Evolutionary conservation across 2,113 vertebrate genomes (phyloP).

Genomic region (Myrmecophaga tridactyla): DNA sequence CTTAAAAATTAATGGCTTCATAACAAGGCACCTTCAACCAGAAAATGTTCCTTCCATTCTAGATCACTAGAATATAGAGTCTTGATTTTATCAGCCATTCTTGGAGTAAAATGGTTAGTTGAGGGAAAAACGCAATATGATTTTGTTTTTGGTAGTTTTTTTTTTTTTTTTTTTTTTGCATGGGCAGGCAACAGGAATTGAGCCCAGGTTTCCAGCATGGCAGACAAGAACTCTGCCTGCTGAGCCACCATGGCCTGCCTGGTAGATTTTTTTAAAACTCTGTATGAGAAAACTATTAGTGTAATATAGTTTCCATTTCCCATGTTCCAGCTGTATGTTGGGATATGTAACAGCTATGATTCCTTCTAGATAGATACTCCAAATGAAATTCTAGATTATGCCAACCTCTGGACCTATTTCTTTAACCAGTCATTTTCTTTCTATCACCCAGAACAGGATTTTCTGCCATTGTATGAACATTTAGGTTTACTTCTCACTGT

Average conservation of each 20-base stretch:
- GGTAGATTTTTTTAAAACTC: too few relatives aligned
- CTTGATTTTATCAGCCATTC: background rate
- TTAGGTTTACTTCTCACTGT: background rate
- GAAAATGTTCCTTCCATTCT: background rate
- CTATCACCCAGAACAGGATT: background rate
- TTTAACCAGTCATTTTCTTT: background rate
- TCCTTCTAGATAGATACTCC: background rate
- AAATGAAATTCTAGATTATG: background rate
- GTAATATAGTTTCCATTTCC: slow-evolving; percentile 12
- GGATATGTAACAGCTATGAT: background rate
- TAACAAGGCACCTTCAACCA: background rate
- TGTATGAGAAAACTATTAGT: background rate
- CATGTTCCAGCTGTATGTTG: background rate
- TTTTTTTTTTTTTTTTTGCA: too few relatives aligned
- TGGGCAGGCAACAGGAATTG: too few relatives aligned
- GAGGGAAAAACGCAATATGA: background rate
- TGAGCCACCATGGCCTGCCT: too few relatives aligned
- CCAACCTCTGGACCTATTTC: background rate
- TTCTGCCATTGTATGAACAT: background rate
- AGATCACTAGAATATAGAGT: background rate
- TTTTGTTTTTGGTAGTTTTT: background rate
- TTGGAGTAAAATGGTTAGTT: slow-evolving; percentile 19
- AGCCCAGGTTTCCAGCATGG: too few relatives aligned
- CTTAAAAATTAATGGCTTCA: slow-evolving; percentile 19
- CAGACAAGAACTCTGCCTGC: too few relatives aligned